Base-by-base conservation (phyloP, 2,888 invertebrate species). In the Muschampia plurimacula region DNA sequence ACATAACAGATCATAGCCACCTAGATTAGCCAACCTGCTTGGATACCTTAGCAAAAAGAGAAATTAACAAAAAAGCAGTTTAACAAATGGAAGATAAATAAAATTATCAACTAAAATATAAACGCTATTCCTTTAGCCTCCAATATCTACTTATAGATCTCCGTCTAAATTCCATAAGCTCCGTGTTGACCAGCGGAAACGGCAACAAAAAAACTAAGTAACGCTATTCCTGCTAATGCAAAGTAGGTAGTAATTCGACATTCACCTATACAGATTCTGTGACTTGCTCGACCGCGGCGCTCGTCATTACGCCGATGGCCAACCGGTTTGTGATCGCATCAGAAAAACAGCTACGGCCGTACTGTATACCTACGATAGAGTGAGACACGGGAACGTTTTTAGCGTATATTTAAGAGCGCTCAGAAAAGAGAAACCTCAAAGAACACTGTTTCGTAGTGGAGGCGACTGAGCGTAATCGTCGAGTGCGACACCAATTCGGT, bases 301-400 rank as follows among this genome's bases (percentile, higher is more conserved):
- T 84, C 86, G 89, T 91, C 91, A 90, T 88, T 89, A 89, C 88
- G 83, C 83, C 86, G 91, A 89, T 86, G 91, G 92, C 85, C 91
- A 89, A 93, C 93, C 93, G 93, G 93, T 93, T 92, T 91, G 84
- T 88, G 93, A 92, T 91, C 89, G 83, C 91, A 91, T 89, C 93
- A 93, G 90, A 93, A 92, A 92, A 92, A 93, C 92, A 90, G 87
- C 92, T 89, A 86, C 88, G 87, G 80, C 83, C n/a, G 64, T 62
- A 62, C 63, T 36, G 55, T 57, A 63, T 15, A 63, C 64, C 36
- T 49, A 55, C 69, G 55, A 22, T 46, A 55, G 67, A 67, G 55
- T 10, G 67, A 72, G 67, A 72, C 63, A 22, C 5, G 39, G 52
- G 36, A 72, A 15, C 6, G 22, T 62, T 67, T 67, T 55, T 57